Base-by-base conservation (phyloP, 2,797 vertebrate species). In the Rachycentron canadum region DNA sequence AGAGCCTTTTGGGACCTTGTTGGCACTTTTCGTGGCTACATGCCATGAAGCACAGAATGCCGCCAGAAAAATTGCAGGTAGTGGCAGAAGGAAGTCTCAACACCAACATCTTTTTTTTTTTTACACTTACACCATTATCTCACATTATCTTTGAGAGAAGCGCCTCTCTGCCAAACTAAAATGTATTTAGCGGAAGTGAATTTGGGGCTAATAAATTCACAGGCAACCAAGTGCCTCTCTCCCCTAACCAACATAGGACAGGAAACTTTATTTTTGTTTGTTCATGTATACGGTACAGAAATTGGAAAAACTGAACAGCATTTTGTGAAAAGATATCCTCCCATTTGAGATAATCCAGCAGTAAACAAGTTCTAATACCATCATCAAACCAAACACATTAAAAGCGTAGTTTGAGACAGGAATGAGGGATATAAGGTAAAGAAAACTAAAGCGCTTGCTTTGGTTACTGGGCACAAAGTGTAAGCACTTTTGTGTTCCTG, bases 31-130 rank as follows among this genome's bases (percentile, higher is more conserved):
- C 67, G 23, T 53, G 71, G 50, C 40, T 43, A 65, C n/a, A n/a
- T 59, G 59, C 78, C 68, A 49, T 8, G 32, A 25, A 67, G 11
- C 0, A 4, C 30, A 63, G 71, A 87, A 73, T 73, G 70, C 38
- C 23, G 47, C 23, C 55, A 17, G 16, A 38, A 47, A 73, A 32
- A 32, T 13, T 30, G 34, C 30, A 69, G 67, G 25, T 26, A 30
- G 34, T 25, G 23, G 65, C 17, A 28, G 43, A 73, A 64, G 38
- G 62, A 70, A 58, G 26, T 19, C 67, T 72, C 56, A 38, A 17
- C 10, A 26, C 57, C 59, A 40, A 14, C 47, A 52, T 21, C 21
- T 21, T 49, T 23, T 49, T 49, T 25, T 50, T 4, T 50, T 2
- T 52, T 14, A 11, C 49, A 26, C 5, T 52, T 26, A 14, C 5